These are phyloP conservation scores for Dicyrtoma fusca DNA, from an alignment of 2,888 invertebrate genomes.

Conservation along the genomic window DNA sequence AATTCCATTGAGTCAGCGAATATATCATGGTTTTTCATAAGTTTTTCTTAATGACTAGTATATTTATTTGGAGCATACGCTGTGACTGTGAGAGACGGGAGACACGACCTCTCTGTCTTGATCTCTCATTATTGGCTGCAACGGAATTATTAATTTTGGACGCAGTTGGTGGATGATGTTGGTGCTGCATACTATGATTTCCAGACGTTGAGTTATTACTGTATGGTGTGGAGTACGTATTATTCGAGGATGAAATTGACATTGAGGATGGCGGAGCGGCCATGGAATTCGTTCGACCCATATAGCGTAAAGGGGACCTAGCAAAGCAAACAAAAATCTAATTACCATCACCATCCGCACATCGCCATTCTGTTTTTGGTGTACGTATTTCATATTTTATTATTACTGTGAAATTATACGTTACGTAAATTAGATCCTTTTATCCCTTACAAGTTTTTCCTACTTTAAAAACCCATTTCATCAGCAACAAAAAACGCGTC, in stretches of 20 bases:
- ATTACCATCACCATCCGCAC: too few relatives aligned
- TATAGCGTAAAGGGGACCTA: constrained; percentile 43
- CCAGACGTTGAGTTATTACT: constrained; percentile 14
- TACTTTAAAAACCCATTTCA: not conserved
- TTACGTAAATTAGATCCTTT: too few relatives aligned
- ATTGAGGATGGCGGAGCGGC: constrained; percentile 40
- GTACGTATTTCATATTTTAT: too few relatives aligned
- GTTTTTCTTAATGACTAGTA: too few relatives aligned
- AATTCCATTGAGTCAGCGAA: too few relatives aligned
- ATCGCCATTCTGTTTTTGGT: too few relatives aligned
- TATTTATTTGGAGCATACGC: constrained; percentile 68
- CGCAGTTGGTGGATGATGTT: constrained; percentile 8
- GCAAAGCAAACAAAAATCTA: not conserved
- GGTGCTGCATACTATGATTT: constrained; percentile 15
- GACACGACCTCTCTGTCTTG: constrained; percentile 67
- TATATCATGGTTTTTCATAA: too few relatives aligned
- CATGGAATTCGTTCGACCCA: constrained; percentile 55
- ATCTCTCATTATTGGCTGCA: constrained; percentile 39
- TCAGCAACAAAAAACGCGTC: not conserved
- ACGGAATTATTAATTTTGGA: constrained; percentile 27
- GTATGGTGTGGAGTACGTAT: constrained; percentile 13
- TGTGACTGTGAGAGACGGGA: constrained; percentile 88
- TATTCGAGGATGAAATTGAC: not conserved
- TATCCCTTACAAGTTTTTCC: too few relatives aligned
- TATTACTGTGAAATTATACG: too few relatives aligned